Evolutionary conservation across 2,113 vertebrate genomes (phyloP).

Genomic region (Spea multiplicata): DNA sequence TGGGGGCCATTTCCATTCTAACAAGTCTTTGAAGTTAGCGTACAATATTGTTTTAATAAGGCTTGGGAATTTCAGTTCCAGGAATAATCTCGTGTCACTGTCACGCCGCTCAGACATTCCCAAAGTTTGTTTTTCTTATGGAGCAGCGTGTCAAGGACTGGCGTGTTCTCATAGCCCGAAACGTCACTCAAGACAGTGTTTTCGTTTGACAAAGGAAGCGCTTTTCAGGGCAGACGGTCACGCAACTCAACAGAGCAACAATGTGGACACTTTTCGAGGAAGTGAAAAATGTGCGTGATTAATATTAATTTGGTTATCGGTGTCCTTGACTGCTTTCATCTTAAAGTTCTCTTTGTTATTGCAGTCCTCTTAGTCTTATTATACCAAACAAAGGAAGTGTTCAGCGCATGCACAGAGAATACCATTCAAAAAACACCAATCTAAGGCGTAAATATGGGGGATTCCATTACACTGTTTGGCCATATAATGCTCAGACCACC

Average conservation of each 20-base stretch:
- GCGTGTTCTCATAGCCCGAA: constrained; percentile 7
- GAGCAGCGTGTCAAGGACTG: not conserved
- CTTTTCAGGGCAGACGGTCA: not conserved
- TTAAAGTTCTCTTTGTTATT: too few relatives aligned
- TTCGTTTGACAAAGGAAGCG: not conserved
- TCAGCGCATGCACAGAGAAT: too few relatives aligned
- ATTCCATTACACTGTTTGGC: too few relatives aligned
- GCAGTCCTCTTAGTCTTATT: too few relatives aligned
- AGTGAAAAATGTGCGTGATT: constrained; percentile 1
- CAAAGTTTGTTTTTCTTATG: constrained; percentile 12
- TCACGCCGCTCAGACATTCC: not conserved
- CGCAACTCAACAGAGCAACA: not conserved
- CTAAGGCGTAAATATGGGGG: too few relatives aligned
- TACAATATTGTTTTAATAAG: constrained; percentile 16
- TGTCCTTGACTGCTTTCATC: too few relatives aligned
- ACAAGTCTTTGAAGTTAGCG: constrained; percentile 26
- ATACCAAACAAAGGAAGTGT: too few relatives aligned
- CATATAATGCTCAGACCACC: too few relatives aligned
- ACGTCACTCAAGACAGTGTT: not conserved
- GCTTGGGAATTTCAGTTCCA: constrained; percentile 18
- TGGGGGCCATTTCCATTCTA: constrained; percentile 27
- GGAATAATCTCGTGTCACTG: constrained; percentile 14
- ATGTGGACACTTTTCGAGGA: not conserved
- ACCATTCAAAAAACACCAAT: too few relatives aligned
- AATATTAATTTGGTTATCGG: not conserved